Evolutionary conservation across 2,113 vertebrate species (phyloP), one percentile per base, ranked within the genome.

Genomic region (Oryzias curvinotus): DNA sequence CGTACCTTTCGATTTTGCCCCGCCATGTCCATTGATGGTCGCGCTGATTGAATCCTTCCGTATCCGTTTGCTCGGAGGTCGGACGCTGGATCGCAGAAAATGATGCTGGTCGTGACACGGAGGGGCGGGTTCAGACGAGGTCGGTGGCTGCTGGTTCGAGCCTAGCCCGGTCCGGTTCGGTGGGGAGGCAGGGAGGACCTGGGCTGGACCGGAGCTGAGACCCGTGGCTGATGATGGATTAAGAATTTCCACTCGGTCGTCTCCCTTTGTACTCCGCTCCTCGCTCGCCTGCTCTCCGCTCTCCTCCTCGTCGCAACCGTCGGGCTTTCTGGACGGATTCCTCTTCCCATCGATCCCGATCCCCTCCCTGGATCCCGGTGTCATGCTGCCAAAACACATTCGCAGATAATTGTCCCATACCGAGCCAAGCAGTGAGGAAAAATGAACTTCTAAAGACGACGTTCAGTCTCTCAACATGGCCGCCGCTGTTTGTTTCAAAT

Each of bases 401-500:
- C 72, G 60, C 52, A 53, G 18, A 55, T 70, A 75, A 54, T 54
- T 65, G 67, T 86, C 51, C 82, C 49, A 65, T 82, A 82, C 54
- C 59, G 59, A 73, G 68, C 52, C 64, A 84, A 73, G 65, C 83
- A 66, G 65, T 81, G 84, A 57, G 81, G 36, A 51, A 62, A 86
- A 89, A 86, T 86, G 82, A 88, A 93, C 86, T 92, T 91, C 85
- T 88, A 88, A 88, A 91, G 80, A 89, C 89, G 88, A 80, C 86
- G 88, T 87, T 87, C 79, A 83, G 88, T 91, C 92, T 93, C 94
- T 95, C 96, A 99, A 99, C 96, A 99, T 99, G 96, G 96, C 97
- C 95, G 97, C 96, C 97, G 94, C 95, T 97, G 97, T 98, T 98
- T 98, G 95, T 96, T 94, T 95, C 95, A 94, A 94, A 95, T 95